Base-by-base conservation (phyloP, 2,888 invertebrate species). In the Venusia cambrica region DNA sequence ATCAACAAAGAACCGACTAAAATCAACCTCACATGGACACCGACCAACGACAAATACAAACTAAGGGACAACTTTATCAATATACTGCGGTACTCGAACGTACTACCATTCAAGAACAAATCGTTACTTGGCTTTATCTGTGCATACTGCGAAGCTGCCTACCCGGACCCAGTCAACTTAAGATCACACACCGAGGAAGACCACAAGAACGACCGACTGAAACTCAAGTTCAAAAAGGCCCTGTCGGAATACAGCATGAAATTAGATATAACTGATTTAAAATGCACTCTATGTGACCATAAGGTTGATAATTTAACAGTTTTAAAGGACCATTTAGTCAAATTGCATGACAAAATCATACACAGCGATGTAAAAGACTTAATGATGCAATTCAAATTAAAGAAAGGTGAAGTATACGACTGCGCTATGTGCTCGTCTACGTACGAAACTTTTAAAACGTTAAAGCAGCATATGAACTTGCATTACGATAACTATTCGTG, bases 401-500 rank as follows among this genome's bases (percentile, higher is more conserved):
- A 65, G 68, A 51, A 54, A 1, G 51, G 51, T 0, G 65, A 65
- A 2, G 53, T 67, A 0, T 51, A 59, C 3, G 71, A 75, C 4
- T 85, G 85, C 16, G 76, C 77, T 17, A 43, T 76, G 0, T 84
- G 84, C 2, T 73, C 72, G 0, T 71, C 71, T 5, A 66, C 50
- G 5, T 81, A 73, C 18, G 81, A 81, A 29, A 84, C 84, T 0
- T 84, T 83, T 21, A 80, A 81, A 0, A 70, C 84, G 0, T 72
- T 83, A 1, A 80, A 84, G 14, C 19, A 75, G 0, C 84, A 84
- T 38, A 84, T 84, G 84, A 83, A 83, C 3, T 68, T 70, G 0
- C 84, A 84, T 43, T 84, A 63, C 30, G 64, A 77, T 18, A 84
- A 83, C 7, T 79, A 74, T n/a, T 69, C 83, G 0, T 84, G 84